phyloP scores from a whole-genome alignment of 2,888 invertebrate species.

The Melanchra persicariae region DNA sequence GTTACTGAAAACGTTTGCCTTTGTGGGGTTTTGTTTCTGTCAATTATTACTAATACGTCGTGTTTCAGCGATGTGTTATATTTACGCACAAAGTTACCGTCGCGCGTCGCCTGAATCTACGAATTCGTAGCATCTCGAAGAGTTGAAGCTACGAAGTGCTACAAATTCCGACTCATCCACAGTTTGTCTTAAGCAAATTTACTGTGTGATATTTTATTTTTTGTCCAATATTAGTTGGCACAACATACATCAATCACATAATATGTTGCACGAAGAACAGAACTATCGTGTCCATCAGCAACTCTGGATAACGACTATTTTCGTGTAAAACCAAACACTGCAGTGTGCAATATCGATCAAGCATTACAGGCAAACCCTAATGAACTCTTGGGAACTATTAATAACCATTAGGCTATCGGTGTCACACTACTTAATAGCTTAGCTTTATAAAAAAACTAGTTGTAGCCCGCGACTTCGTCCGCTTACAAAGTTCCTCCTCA shows the following conservation, averaged over 20 bases:
- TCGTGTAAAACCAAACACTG: constrained; percentile 17
- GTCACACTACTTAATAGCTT: background rate
- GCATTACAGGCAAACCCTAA: constrained; percentile 2
- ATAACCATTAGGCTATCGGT: constrained; percentile 30
- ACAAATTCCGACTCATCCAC: background rate
- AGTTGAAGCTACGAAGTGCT: constrained; percentile 1
- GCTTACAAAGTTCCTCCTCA: no score
- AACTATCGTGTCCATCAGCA: background rate
- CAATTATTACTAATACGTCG: background rate
- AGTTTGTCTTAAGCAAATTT: background rate
- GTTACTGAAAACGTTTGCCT: background rate
- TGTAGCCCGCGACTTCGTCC: no score
- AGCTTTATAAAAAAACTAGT: background rate
- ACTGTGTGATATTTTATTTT: background rate
- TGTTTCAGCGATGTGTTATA: background rate
- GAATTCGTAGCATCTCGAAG: background rate
- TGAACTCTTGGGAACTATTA: constrained; percentile 32
- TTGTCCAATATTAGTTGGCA: background rate
- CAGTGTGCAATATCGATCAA: constrained; percentile 29
- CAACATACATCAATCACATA: background rate
- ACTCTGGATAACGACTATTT: background rate
- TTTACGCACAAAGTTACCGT: background rate
- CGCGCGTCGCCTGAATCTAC: no score
- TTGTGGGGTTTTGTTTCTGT: background rate
- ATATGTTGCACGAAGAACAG: background rate